Base-by-base conservation (phyloP, 2,113 vertebrate species). In the Seriola dumerili region DNA sequence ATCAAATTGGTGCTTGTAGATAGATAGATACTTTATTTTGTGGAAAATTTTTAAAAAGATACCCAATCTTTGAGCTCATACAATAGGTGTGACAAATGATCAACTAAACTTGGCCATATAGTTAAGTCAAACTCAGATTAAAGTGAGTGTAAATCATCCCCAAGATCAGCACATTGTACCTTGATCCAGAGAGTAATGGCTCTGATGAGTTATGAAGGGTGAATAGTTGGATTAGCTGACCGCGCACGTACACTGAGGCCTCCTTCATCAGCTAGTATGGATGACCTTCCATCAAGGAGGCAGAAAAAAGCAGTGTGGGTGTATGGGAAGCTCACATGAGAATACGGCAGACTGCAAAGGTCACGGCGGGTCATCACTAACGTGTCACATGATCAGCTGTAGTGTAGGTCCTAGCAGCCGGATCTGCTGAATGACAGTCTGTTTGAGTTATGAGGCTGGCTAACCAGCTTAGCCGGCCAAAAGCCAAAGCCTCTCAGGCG, bases 401-500 rank as follows among this genome's bases (percentile, higher is more conserved):
- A 23, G 46, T 21, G 81, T 25, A 58, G 72, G 66, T 59, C 72
- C 29, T 32, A 68, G 85, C 78, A 50, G 44, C 58, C 54, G 9
- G 68, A 81, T 71, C 82, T 88, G 85, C 73, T 85, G 50, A 80
- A 67, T 71, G 81, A 78, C 70, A 52, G 73, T 50, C 76, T 68
- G 72, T 63, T 48, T 74, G 62, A 80, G 68, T 84, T 80, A 71
- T 85, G 78, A 86, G 54, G 75, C 67, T 9, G 12, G 79, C 42
- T 89, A 85, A 91, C 79, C 72, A 85, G 85, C 81, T 89, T 69
- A 85, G 71, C 65, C 58, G 72, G 63, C 66, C 73, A 64, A 72
- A 88, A 69, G 70, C 75, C 59, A 80, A 88, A 85, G 78, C 74
- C 78, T 81, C 76, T 85, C 65, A 55, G 69, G 74, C 48, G 55